A percentile compares a stretch with the other conserved stretches of the same genome.
Evolutionary conservation across 92 coral and sea anemone species (phyloP).

Genomic region (Palythoa caribaeorum): DNA sequence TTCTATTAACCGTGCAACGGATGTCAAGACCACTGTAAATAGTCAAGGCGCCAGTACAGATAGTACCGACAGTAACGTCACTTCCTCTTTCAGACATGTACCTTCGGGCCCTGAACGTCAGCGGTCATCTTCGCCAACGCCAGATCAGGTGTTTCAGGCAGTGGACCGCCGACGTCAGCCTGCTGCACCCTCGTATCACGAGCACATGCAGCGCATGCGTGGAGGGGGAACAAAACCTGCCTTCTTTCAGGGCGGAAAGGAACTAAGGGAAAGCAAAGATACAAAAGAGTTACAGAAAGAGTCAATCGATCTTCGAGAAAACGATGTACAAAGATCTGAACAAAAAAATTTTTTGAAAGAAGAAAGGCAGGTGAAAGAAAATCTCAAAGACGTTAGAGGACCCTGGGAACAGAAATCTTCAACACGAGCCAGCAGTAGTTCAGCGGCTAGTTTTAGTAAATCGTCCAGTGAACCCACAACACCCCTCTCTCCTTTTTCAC

Average conservation of each 20-base stretch:
- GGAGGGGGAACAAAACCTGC: conserved; percentile 71
- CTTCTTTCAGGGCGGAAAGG: conserved; percentile 74
- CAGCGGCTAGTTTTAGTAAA: conserved; percentile 49
- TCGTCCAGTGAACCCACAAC: conserved; percentile 79
- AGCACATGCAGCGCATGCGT: conserved; percentile 94
- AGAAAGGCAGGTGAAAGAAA: conserved; percentile 53
- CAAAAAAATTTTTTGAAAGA: not conserved
- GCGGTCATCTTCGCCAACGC: conserved; percentile 85
- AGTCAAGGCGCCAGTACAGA: conserved; percentile 71
- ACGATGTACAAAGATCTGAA: conserved; percentile 19
- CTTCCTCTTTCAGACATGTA: conserved; percentile 64
- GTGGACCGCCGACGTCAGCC: conserved; percentile 98
- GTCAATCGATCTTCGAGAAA: conserved; percentile 13
- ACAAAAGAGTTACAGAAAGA: conserved; percentile 26
- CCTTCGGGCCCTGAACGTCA: conserved; percentile 68
- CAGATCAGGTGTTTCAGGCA: conserved; percentile 95
- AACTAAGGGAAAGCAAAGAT: conserved; percentile 54
- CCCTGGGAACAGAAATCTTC: conserved; percentile 42
- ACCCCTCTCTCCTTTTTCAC: conserved; percentile 59
- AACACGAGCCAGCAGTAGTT: conserved; percentile 49
- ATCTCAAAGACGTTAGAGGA: conserved; percentile 49
- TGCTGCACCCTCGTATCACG: conserved; percentile 98
- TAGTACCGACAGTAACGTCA: conserved; percentile 65
- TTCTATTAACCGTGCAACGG: conserved; percentile 71
- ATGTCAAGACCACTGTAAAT: conserved; percentile 70